Conservation (phyloP, 2,888 invertebrate genomes). For the Tetheella fluctuosa region DNA sequence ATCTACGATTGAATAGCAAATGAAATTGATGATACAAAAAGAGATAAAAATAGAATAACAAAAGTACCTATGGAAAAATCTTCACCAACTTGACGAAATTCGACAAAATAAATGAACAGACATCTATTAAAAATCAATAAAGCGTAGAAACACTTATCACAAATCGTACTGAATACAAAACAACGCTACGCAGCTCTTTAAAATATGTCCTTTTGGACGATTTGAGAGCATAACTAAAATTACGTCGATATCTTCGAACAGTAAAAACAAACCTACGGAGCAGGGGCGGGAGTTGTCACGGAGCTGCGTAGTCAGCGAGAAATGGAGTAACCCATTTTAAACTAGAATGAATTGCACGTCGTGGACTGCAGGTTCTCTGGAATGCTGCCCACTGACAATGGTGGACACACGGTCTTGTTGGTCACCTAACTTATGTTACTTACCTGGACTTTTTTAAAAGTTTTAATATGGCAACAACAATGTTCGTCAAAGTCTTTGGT, state of each 20-base stretch:
- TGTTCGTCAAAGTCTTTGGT: too few relatives aligned
- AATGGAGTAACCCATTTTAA: conserved; percentile 81
- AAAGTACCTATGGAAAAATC: too few relatives aligned
- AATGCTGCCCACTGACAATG: conserved; percentile 74
- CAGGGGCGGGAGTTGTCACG: conserved; percentile 69
- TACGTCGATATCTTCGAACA: conserved; percentile 54
- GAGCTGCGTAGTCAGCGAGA: conserved; percentile 76
- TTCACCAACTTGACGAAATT: too few relatives aligned
- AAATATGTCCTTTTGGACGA: conserved; percentile 43
- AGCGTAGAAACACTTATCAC: too few relatives aligned
- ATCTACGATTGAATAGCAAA: too few relatives aligned
- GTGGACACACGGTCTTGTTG: conserved; percentile 40
- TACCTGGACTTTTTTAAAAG: too few relatives aligned
- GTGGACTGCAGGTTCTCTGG: conserved; percentile 79
- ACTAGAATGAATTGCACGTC: conserved; percentile 81
- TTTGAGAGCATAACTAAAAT: conserved; percentile 47
- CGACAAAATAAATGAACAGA: too few relatives aligned
- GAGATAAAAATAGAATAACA: too few relatives aligned
- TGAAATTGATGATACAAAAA: too few relatives aligned
- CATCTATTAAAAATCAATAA: too few relatives aligned
- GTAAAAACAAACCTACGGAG: conserved; percentile 50
- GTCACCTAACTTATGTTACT: conserved; percentile 19
- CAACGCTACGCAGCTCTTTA: conserved; percentile 15
- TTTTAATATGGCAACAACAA: too few relatives aligned
- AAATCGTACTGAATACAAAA: too few relatives aligned